Conservation (phyloP, 1,140 invertebrate species). For the Neotoxoptera formosana region DNA sequence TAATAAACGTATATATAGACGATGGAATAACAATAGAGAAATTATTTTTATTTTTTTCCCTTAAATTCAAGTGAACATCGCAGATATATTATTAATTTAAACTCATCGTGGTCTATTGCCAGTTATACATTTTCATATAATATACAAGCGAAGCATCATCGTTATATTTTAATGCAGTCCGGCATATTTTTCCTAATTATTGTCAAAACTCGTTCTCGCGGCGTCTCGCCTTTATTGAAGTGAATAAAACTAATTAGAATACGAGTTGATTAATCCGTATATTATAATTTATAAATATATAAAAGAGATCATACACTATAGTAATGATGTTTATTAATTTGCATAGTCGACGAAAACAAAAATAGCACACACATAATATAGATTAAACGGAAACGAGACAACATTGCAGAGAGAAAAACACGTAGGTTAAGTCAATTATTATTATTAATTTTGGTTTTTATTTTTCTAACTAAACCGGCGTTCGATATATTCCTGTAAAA, state of each 20-base stretch:
- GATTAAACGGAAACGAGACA: background rate
- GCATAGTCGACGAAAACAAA: background rate
- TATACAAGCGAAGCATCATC: background rate
- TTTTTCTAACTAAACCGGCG: background rate
- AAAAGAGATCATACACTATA: background rate
- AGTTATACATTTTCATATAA: background rate
- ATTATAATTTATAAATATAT: background rate
- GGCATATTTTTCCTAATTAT: background rate
- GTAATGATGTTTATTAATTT: constrained; percentile 10
- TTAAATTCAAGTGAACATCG: background rate
- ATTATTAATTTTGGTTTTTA: background rate
- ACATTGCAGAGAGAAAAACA: background rate
- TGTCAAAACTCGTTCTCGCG: background rate
- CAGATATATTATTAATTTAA: background rate
- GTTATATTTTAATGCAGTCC: background rate
- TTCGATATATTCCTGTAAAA: background rate
- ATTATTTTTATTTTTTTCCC: background rate
- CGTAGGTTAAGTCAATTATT: constrained; percentile 16
- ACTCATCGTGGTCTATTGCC: background rate
- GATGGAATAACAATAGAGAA: background rate
- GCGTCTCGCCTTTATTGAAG: background rate
- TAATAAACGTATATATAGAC: background rate
- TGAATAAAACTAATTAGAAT: background rate
- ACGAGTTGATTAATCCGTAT: background rate
- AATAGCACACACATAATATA: background rate